phyloP scores from a whole-genome alignment of 2,797 vertebrate species.

The Sebastiscus albofasciatus region DNA sequence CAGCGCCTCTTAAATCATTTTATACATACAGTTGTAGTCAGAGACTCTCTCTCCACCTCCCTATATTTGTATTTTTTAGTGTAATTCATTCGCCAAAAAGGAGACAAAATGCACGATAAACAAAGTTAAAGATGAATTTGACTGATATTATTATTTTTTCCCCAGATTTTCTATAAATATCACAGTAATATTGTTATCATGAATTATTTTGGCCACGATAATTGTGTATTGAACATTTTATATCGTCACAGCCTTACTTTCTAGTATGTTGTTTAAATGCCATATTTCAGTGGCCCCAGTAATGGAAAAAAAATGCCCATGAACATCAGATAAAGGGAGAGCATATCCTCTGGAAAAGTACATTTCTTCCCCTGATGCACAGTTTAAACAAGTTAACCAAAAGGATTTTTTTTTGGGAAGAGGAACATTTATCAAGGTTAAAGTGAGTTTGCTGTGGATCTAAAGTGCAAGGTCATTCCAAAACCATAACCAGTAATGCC shows the following conservation, averaged over 20 bases:
- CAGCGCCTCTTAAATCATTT: too few relatives aligned
- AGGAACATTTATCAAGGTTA: background rate
- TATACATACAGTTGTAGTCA: too few relatives aligned
- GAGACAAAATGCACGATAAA: too few relatives aligned
- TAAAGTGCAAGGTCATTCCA: conserved; percentile 37
- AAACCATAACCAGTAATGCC: conserved; percentile 69
- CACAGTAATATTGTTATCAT: too few relatives aligned
- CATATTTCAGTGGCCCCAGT: background rate
- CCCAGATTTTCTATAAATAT: too few relatives aligned
- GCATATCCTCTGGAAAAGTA: background rate
- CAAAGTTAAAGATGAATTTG: too few relatives aligned
- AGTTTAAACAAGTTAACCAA: background rate
- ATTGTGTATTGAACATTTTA: too few relatives aligned
- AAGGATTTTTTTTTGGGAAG: background rate
- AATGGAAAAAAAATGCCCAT: background rate
- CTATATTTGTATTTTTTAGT: too few relatives aligned
- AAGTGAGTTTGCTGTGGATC: conserved; percentile 20
- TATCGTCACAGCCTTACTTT: background rate
- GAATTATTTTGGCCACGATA: too few relatives aligned
- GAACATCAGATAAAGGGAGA: background rate
- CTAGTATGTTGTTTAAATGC: background rate
- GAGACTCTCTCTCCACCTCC: too few relatives aligned
- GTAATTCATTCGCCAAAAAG: too few relatives aligned
- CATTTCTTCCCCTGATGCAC: background rate
- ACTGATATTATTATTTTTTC: background rate